Conservation (phyloP, 2,797 vertebrate species). For the Salarias fasciatus region DNA sequence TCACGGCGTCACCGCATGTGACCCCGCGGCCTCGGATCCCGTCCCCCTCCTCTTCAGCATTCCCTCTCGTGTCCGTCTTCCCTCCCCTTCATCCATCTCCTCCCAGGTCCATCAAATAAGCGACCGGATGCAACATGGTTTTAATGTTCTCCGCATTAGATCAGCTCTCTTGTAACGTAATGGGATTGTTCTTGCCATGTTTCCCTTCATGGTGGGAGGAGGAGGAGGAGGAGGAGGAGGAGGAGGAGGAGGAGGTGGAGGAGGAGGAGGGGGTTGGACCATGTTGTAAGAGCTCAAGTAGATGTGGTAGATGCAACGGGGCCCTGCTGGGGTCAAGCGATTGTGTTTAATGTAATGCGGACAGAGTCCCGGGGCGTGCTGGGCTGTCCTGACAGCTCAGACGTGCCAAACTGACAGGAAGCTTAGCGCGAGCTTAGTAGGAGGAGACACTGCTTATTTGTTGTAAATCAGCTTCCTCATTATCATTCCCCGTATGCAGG, state of each 20-base stretch:
- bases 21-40: slow-evolving; percentile 42
- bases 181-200: slow-evolving; percentile 75
- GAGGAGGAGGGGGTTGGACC: slow-evolving; percentile 38
- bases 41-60: slow-evolving; percentile 39
- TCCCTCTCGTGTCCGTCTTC: slow-evolving; percentile 20
- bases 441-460: slow-evolving; percentile 66
- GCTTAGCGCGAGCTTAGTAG: slow-evolving; percentile 52
- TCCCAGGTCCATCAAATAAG: slow-evolving; percentile 72
- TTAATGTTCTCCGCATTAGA: slow-evolving; percentile 82
- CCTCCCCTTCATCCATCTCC: slow-evolving; percentile 49
- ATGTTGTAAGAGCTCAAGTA: slow-evolving; percentile 66
- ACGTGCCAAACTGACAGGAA: slow-evolving; percentile 69
- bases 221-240: slow-evolving; percentile 8
- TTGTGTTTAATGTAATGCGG: slow-evolving; percentile 81
- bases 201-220: slow-evolving; percentile 53
- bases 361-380: slow-evolving; percentile 72
- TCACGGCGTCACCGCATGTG: slow-evolving; percentile 58
- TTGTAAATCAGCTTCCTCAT: slow-evolving; percentile 66
- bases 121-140: slow-evolving; percentile 78
- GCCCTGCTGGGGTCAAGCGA: slow-evolving; percentile 71
- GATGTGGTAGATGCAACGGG: slow-evolving; percentile 58
- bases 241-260: slow-evolving; percentile 38
- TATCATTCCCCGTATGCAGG: slow-evolving; percentile 50
- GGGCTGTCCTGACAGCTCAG: slow-evolving; percentile 68
- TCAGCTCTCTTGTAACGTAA: slow-evolving; percentile 74